Evolutionary conservation across 92 coral and sea anemone species (phyloP), one percentile per base, ranked within the genome.

Genomic region (Scolanthus callimorphus): DNA sequence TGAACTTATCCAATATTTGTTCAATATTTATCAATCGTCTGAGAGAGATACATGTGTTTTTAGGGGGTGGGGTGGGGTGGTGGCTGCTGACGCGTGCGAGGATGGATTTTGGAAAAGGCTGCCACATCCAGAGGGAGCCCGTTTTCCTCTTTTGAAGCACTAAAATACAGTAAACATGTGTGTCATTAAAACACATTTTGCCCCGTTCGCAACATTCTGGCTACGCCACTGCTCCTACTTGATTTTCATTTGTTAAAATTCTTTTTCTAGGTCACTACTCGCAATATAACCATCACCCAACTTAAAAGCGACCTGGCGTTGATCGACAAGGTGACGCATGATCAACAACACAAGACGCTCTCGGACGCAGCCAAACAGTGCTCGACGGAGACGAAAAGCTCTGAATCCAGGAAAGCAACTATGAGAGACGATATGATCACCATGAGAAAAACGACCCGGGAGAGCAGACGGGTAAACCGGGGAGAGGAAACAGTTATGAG

Each of bases 321-420:
- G 60, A 55, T 74, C 2, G 81, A 69, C 23, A 77, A 83, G 68
- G 61, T 84, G 47, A 81, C 71, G 25, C 57, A 50, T 46, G 96
- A 76, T 12, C 51, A 74, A 11, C 88, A 83, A 51, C 65, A 59
- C 55, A 67, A 55, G 79, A 87, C 71, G 60, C 68, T 82, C 65
- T 47, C 95, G 2, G 95, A 86, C 17, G 80, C 95, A 11, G 62
- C 57, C 24, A 86, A 72, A 51, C 90, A 83, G 41, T 67, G 83
- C 41, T 69, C 60, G 21, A n/a, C 65, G 22, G 96, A 87, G 13
- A 70, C 26, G 27, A 83, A 83, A 29, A 29, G 34, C 20, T 83
- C 83, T 0, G 53, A 80, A 19, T 64, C 41, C 2, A 70, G 45
- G 51, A 59, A 63, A 10, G 39, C 60, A 17, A 73, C 17, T 9